Evolutionary conservation across 2,113 vertebrate genomes (phyloP).

Genomic region (Anarhynchus alexandrinus): DNA sequence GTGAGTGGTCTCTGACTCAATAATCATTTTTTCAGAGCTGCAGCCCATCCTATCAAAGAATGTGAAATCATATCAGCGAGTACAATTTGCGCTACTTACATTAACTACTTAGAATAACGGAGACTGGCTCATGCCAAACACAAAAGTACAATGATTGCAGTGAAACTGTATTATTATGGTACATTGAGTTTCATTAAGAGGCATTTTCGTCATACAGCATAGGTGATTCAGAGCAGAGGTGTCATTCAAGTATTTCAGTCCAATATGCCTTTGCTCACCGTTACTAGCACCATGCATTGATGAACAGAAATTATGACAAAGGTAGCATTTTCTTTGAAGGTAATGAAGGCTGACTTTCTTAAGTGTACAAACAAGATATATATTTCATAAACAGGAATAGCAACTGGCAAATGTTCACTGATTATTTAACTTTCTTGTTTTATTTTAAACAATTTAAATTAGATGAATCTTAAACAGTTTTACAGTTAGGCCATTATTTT

Average conservation of each 20-base stretch:
- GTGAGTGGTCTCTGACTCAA: background rate
- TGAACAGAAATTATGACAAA: background rate
- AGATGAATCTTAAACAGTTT: background rate
- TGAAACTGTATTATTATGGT: background rate
- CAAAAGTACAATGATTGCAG: conserved; percentile 1
- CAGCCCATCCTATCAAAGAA: background rate
- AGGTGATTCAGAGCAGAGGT: background rate
- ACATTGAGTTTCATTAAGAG: conserved; percentile 22
- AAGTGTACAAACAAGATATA: background rate
- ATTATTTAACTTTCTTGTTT: background rate
- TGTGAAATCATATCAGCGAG: background rate
- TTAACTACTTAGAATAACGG: background rate
- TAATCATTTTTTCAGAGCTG: background rate
- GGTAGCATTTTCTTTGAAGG: background rate
- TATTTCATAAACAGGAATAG: background rate
- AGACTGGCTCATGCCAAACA: background rate
- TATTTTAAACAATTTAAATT: background rate
- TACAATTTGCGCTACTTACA: background rate
- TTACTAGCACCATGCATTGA: background rate
- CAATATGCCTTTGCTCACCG: background rate
- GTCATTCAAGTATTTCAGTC: background rate
- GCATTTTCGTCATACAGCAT: background rate
- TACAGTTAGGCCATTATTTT: background rate
- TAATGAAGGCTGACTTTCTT: background rate
- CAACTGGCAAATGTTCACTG: background rate